Conservation (phyloP, 2,797 vertebrate genomes). For the Poecilia picta region DNA sequence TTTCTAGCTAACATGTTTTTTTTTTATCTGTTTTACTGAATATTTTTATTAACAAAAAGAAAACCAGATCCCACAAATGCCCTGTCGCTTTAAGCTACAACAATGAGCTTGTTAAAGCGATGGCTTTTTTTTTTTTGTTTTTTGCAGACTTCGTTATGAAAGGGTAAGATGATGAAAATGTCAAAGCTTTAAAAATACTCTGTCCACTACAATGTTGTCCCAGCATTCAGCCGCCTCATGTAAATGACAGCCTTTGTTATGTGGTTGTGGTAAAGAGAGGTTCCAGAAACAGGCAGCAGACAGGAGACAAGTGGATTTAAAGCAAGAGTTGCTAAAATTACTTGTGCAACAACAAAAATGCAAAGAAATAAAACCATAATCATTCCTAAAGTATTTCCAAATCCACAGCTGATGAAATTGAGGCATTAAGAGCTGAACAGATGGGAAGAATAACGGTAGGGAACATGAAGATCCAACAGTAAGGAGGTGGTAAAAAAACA, state of each 20-base stretch:
- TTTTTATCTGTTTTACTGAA: neutral
- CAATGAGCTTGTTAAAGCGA: neutral
- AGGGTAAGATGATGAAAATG: neutral
- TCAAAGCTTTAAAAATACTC: conserved; percentile 4
- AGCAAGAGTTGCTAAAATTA: neutral
- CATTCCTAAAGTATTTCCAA: neutral
- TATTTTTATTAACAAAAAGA: neutral
- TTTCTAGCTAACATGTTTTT: neutral
- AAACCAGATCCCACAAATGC: neutral
- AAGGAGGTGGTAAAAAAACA: neutral
- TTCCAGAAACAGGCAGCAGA: neutral
- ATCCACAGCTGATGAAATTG: neutral
- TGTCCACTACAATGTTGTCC: neutral
- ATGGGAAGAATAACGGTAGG: neutral
- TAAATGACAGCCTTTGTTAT: neutral
- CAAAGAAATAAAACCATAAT: neutral
- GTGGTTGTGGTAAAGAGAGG: neutral
- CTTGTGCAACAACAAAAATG: neutral
- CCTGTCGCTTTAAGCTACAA: neutral
- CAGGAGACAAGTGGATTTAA: neutral
- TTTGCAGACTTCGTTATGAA: neutral
- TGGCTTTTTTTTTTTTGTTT: neutral
- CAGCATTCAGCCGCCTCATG: neutral
- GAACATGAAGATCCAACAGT: neutral
- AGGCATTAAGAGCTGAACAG: neutral